Evolutionary conservation across 2,113 vertebrate species (phyloP), one percentile per base, ranked within the genome.

Genomic region (Shinisaurus crocodilurus): DNA sequence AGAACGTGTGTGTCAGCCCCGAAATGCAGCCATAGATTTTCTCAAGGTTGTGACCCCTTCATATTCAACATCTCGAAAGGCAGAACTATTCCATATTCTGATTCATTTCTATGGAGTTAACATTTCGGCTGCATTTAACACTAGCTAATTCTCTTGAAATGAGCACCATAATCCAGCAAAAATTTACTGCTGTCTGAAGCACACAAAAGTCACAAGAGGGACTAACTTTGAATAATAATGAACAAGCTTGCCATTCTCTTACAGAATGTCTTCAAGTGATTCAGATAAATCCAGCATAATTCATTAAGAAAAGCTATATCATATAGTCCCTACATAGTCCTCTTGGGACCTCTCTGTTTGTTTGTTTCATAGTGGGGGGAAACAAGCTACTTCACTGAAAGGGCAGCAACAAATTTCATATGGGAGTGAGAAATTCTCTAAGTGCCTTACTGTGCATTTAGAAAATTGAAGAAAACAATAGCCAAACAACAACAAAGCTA

Each of bases 211-310:
- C 48, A 20, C 85, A 77, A 92, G 93, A 92, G 92, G 60, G 79
- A 95, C 76, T 90, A 81, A 57, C 65, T 95, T 89, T 89, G 94
- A 96, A 96, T 95, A 94, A 92, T 89, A 95, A 95, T 88, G 82
- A 81, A 90, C 43, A 89, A 87, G 60, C 16, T 6, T 80, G 90
- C 88, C 37, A 48, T 90, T 65, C 91, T 93, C 86, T 87, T 74
- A 90, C 89, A 69, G 45, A 94, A 90, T 74, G 74, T 91, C 85
- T 93, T 95, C 85, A 92, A 93, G 90, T 13, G 3, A 88, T 93
- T 94, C 87, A 90, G 91, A 94, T 95, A 95, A 96, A 92, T 88
- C 77, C 87, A 88, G 89, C 93, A 67, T 84, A 95, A 89, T 94
- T 95, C 81, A 70, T 95, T 95, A 96, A 90, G 91, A 88, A 91